A percentile compares a stretch with the other conserved stretches of the same genome.
Evolutionary conservation across 2,888 invertebrate genomes (phyloP).

Genomic region (Cremastobaeus sp.): DNA sequence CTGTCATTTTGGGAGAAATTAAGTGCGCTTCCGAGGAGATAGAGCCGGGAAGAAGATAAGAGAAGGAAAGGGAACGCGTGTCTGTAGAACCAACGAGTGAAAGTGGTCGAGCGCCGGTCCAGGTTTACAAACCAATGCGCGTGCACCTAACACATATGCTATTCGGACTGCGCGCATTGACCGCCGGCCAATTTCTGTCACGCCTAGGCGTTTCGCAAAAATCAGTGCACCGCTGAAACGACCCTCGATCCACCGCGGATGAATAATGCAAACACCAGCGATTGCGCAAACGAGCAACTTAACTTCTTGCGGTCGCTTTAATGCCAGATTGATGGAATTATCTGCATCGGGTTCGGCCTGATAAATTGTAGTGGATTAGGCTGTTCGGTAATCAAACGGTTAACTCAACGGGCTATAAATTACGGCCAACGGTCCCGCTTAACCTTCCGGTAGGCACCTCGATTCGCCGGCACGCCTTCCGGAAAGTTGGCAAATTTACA

Average conservation of each 20-base stretch:
- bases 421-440: no score
- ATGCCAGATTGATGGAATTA: no score
- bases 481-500: no score
- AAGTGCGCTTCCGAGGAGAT: conserved; percentile 35
- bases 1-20: conserved; percentile 10
- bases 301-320: background rate
- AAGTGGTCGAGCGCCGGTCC: conserved; percentile 69
- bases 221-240: conserved; percentile 23
- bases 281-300: conserved; percentile 25
- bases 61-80: conserved; percentile 64
- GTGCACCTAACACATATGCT: conserved; percentile 48
- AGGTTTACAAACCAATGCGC: conserved; percentile 60
- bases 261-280: conserved; percentile 45
- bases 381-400: no score
- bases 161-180: conserved; percentile 49
- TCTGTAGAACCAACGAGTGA: conserved; percentile 70
- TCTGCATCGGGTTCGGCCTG: no score
- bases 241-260: conserved; percentile 20
- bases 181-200: conserved; percentile 36
- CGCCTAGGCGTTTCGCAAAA: conserved; percentile 40
- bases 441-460: no score
- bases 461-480: no score
- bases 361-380: no score
- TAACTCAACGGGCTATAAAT: no score
- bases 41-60: conserved; percentile 52